These are phyloP conservation scores for Drosophila ohnishii DNA, from an alignment of 1,140 invertebrate genomes.

Conservation along the genomic window DNA sequence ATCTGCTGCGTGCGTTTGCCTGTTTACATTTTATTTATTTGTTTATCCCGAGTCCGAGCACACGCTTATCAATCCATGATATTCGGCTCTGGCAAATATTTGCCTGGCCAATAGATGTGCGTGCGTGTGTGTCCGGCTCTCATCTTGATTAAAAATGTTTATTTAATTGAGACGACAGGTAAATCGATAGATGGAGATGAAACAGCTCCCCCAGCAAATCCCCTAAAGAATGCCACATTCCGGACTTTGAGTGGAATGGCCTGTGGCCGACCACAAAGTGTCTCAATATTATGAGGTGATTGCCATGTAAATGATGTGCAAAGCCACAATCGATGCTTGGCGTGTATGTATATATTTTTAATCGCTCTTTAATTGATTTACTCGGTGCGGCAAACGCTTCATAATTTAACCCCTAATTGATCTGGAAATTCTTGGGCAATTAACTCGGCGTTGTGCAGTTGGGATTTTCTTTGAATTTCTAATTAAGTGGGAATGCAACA, in stretches of 20 bases:
- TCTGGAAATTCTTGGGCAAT: not conserved
- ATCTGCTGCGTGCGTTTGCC: conserved; percentile 4
- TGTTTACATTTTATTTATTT: conserved; percentile 35
- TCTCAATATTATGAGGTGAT: conserved; percentile 29
- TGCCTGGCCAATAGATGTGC: conserved; percentile 8
- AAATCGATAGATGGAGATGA: not conserved
- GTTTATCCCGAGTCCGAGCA: not conserved
- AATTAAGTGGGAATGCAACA: not conserved
- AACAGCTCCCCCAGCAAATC: not conserved
- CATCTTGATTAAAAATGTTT: conserved; percentile 49
- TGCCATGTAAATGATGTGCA: conserved; percentile 21
- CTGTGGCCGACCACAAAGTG: conserved; percentile 35
- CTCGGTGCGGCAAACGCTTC: not conserved
- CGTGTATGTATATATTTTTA: conserved; percentile 26
- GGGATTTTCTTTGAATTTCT: not conserved
- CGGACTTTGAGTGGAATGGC: not conserved
- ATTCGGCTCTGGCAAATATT: conserved; percentile 25
- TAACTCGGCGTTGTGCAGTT: not conserved
- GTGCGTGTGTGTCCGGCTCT: not conserved
- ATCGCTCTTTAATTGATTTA: conserved; percentile 39
- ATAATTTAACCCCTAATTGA: conserved; percentile 24
- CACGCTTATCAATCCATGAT: conserved; percentile 18
- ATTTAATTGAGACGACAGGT: conserved; percentile 24
- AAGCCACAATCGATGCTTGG: conserved; percentile 10
- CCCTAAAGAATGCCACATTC: not conserved